Percentiles rank a stretch among this genome's conserved stretches.
Evolutionary conservation across 2,888 invertebrate species (phyloP).

Genomic region (Limenitis camilla): DNA sequence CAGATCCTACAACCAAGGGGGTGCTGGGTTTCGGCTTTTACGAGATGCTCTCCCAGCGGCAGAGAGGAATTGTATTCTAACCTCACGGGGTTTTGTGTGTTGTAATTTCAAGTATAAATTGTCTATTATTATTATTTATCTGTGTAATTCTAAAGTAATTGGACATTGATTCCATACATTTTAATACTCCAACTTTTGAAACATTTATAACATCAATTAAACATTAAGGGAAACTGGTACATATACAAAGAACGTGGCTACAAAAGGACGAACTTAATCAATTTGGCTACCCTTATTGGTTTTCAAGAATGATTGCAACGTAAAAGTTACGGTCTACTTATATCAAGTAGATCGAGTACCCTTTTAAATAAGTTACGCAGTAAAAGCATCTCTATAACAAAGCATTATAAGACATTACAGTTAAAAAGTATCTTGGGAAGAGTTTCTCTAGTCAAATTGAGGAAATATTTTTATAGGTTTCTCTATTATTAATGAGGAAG

Average conservation of each 20-base stretch:
- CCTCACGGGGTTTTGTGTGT: too few relatives aligned
- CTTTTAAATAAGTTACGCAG: neutral
- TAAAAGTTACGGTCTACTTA: slow-evolving; percentile 7
- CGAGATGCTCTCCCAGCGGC: too few relatives aligned
- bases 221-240: neutral
- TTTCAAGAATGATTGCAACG: slow-evolving; percentile 8
- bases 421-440: too few relatives aligned
- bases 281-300: slow-evolving; percentile 7
- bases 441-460: too few relatives aligned
- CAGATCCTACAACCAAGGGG: too few relatives aligned
- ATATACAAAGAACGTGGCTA: slow-evolving; percentile 5
- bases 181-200: neutral
- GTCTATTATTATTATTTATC: too few relatives aligned
- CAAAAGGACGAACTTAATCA: slow-evolving; percentile 6
- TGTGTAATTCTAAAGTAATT: too few relatives aligned
- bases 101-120: too few relatives aligned
- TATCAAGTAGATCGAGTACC: neutral
- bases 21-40: too few relatives aligned
- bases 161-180: neutral
- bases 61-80: too few relatives aligned
- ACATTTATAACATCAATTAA: neutral
- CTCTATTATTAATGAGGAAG: too few relatives aligned
- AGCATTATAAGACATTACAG: neutral
- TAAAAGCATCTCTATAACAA: neutral
- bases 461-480: too few relatives aligned